Evolutionary conservation across 2,888 invertebrate species (phyloP).

Genomic region (Corythucha ciliata): DNA sequence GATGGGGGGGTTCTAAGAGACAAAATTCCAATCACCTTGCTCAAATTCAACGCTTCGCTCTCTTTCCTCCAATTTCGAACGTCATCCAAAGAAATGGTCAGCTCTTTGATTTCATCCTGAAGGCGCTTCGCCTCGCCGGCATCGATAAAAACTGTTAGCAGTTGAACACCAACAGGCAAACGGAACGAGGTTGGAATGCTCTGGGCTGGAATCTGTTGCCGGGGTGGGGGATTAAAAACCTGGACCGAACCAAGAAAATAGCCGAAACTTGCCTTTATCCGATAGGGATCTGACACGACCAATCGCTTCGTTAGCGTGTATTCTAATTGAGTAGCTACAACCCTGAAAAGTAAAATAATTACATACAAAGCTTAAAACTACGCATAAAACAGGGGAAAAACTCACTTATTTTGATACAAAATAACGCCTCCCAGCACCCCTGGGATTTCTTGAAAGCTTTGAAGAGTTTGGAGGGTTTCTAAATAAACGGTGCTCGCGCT

Average conservation of each 20-base stretch:
- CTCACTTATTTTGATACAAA: conserved; percentile 79
- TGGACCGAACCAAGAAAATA: not conserved
- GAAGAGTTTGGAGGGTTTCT: conserved; percentile 76
- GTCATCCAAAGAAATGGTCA: conserved; percentile 22
- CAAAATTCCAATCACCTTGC: conserved; percentile 12
- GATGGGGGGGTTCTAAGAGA: no score
- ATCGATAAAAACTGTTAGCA: conserved; percentile 66
- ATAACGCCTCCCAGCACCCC: conserved; percentile 77
- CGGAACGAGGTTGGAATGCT: conserved; percentile 55
- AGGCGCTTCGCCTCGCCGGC: conserved; percentile 48
- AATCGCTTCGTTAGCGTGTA: conserved; percentile 66
- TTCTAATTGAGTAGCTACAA: conserved; percentile 69
- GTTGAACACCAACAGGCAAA: conserved; percentile 69
- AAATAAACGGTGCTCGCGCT: conserved; percentile 78
- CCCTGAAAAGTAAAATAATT: conserved; percentile 46
- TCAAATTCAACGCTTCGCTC: conserved; percentile 20
- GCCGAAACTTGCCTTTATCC: conserved; percentile 52
- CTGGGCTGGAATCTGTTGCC: conserved; percentile 67
- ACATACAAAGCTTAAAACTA: not conserved
- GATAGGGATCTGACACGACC: conserved; percentile 71
- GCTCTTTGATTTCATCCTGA: conserved; percentile 34
- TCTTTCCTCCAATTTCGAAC: conserved; percentile 26
- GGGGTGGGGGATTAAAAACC: conserved; percentile 21
- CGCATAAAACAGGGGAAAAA: not conserved
- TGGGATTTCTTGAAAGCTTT: conserved; percentile 67